Evolutionary conservation across 2,888 invertebrate genomes (phyloP), one percentile per base, ranked within the genome.

Genomic region (Kuschelorhynchus macadamiae): DNA sequence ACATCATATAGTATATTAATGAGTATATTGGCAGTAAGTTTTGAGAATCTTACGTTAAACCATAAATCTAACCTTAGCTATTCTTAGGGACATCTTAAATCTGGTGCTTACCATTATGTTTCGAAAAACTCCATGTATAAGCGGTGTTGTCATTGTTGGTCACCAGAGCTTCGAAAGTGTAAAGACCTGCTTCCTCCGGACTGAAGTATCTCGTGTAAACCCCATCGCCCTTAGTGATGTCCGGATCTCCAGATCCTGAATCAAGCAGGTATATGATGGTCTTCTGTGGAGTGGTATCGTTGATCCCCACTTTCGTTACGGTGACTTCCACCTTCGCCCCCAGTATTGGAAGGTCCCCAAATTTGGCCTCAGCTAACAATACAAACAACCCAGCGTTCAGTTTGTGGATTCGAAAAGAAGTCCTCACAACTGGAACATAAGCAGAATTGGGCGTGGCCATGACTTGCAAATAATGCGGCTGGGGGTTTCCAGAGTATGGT

Each of bases 211-310:
- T 84, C 0, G 89, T 87, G 76, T 91, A 91, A 9, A 90, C 85
- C 0, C 91, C 90, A 79, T 91, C 91, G 0, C 87, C 87, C 78
- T 85, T 86, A 17, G 86, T 87, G 20, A 90, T 85, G 78, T 91
- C 91, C 0, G 90, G 89, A 81, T 90, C 90, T 68, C 88, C 89
- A 72, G 86, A 85, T 8, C 89, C 90, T 44, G 86, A 87, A 78
- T 89, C 90, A 50, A 87, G 78, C 1, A 89, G 80, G 67, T 86
- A 85, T 50, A 87, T 82, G 55, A 79, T 84, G 70, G 80, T 78
- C 17, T 78, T 79, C 46, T 83, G 81, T 1, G 80, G 73, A 5
- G 77, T 75, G 2, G 83, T 80, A 8, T 81, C 81, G 66, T 84
- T 81, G 1, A 75, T 70, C 41, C 80, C 81, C 4, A 79, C 76